Percentiles rank a stretch among this genome's conserved stretches.
These are phyloP conservation scores for Amphibalanus amphitrite DNA, from an alignment of 1,140 invertebrate species.

Conservation along the genomic window DNA sequence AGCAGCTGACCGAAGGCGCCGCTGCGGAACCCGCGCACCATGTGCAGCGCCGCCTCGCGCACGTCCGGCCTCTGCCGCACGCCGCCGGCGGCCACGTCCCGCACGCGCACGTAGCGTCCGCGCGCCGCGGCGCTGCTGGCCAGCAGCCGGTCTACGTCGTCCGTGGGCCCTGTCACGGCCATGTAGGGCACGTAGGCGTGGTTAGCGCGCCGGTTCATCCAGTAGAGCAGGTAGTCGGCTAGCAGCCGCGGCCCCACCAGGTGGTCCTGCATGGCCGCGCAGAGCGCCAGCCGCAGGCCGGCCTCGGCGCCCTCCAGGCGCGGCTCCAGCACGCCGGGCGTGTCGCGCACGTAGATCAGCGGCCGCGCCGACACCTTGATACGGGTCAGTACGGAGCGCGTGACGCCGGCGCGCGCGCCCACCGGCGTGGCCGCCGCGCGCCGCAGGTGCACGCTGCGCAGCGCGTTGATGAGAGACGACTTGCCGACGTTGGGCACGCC, in stretches of 20 bases:
- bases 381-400: slow-evolving; percentile 58
- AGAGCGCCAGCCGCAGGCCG: slow-evolving; percentile 75
- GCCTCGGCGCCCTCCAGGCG: slow-evolving; percentile 49
- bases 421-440: slow-evolving; percentile 40
- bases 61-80: neutral
- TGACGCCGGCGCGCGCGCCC: slow-evolving; percentile 72
- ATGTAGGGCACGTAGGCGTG: slow-evolving; percentile 32
- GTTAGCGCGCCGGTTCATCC: slow-evolving; percentile 57
- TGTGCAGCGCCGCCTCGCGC: neutral
- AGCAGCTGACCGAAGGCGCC: neutral
- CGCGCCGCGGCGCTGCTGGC: neutral
- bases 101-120: neutral
- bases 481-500: slow-evolving; percentile 98
- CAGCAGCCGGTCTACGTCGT: slow-evolving; percentile 27
- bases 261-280: slow-evolving; percentile 64
- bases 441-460: slow-evolving; percentile 53
- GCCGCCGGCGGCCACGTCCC: neutral
- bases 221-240: slow-evolving; percentile 82
- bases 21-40: neutral
- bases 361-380: slow-evolving; percentile 75
- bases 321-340: slow-evolving; percentile 81
- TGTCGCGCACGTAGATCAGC: slow-evolving; percentile 72
- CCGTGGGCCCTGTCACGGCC: slow-evolving; percentile 29
- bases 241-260: slow-evolving; percentile 67
- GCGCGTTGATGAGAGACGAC: slow-evolving; percentile 80